A percentile compares a stretch with the other conserved stretches of the same genome.
Evolutionary conservation across 1,140 invertebrate genomes (phyloP).

Genomic region (Hypsibius dujardini): DNA sequence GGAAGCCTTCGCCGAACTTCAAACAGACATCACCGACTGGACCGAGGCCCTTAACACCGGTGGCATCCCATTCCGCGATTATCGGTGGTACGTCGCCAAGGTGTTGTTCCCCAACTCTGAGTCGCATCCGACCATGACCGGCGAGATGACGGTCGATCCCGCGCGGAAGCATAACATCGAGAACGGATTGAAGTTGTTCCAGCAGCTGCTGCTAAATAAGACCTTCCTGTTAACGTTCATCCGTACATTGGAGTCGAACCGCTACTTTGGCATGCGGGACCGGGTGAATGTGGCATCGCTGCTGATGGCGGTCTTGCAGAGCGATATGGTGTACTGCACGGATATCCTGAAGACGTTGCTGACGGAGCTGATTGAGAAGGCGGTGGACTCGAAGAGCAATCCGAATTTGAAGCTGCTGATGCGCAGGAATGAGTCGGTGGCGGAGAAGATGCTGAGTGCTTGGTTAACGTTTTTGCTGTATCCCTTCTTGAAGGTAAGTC

Average conservation of each 20-base stretch:
- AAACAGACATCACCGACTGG: constrained; percentile 97
- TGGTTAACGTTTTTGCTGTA: constrained; percentile 98
- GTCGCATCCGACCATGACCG: constrained; percentile 57
- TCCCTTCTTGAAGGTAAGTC: constrained; percentile 51
- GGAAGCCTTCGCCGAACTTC: constrained; percentile 85
- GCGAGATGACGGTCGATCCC: constrained; percentile 60
- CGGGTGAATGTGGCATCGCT: constrained; percentile 92
- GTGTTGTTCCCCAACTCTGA: constrained; percentile 89
- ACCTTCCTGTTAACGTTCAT: constrained; percentile 92
- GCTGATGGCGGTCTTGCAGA: constrained; percentile 95
- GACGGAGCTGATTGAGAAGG: constrained; percentile 90
- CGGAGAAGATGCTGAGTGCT: constrained; percentile 94
- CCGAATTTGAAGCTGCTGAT: constrained; percentile 67
- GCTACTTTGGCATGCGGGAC: constrained; percentile 71
- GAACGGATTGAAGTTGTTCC: constrained; percentile 78
- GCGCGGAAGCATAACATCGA: constrained; percentile 73
- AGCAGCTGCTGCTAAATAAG: constrained; percentile 90
- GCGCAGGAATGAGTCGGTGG: constrained; percentile 88
- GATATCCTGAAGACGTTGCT: constrained; percentile 92
- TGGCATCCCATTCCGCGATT: constrained; percentile 92
- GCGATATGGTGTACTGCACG: constrained; percentile 97
- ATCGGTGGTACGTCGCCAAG: constrained; percentile 91
- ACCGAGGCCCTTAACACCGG: constrained; percentile 78
- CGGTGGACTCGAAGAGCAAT: constrained; percentile 93
- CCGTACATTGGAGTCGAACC: constrained; percentile 86